These are phyloP conservation scores for Phengaris alcon DNA, from an alignment of 2,888 invertebrate genomes.

Conservation along the genomic window DNA sequence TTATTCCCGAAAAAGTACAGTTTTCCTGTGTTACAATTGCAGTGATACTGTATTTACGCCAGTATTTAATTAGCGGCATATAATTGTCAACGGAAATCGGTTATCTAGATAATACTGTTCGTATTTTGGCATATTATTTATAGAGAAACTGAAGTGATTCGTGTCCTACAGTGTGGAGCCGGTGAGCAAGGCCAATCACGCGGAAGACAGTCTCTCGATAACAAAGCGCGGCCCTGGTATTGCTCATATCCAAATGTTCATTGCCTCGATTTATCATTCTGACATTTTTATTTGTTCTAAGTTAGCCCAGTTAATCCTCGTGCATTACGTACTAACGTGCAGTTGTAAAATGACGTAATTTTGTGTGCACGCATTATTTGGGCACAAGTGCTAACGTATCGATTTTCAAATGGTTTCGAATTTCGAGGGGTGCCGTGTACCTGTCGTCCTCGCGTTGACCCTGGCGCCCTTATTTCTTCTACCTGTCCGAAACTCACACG, in stretches of 20 bases:
- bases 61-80: not conserved
- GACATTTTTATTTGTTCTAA: conserved; percentile 14
- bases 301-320: not conserved
- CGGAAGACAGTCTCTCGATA: conserved; percentile 75
- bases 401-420: conserved; percentile 52
- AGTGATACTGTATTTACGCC: too few relatives aligned
- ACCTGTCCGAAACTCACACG: conserved; percentile 69
- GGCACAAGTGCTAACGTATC: conserved; percentile 31
- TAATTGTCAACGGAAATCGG: not conserved
- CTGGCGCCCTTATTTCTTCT: conserved; percentile 56
- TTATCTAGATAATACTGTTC: conserved; percentile 27
- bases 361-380: not conserved
- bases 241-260: conserved; percentile 41
- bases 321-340: not conserved
- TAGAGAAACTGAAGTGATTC: conserved; percentile 44
- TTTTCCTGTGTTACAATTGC: too few relatives aligned
- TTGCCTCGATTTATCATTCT: conserved; percentile 32
- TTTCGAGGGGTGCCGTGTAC: conserved; percentile 49
- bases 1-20: too few relatives aligned
- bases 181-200: conserved; percentile 61
- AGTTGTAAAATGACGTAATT: too few relatives aligned
- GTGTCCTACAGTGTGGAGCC: conserved; percentile 45
- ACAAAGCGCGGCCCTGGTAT: conserved; percentile 56
- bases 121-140: conserved; percentile 34
- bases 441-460: conserved; percentile 59